Evolutionary conservation across 2,888 invertebrate genomes (phyloP).

Genomic region (Scaptomyza caliginosa): DNA sequence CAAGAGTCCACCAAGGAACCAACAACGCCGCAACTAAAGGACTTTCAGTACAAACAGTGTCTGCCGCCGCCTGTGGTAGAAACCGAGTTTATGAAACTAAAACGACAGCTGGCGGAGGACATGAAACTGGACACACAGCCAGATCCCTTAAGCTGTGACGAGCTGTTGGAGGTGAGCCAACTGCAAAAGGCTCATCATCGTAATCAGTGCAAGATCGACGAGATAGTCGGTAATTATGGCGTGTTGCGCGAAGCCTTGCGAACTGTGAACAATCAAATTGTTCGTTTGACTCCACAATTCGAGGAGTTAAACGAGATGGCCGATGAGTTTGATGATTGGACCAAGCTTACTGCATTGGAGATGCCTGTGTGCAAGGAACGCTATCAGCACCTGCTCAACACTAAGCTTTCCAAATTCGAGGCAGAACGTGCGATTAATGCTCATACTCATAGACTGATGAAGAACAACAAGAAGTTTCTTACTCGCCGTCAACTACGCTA

Average conservation of each 20-base stretch:
- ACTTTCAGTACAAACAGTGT: constrained; percentile 2
- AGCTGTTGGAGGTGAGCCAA: constrained; percentile 27
- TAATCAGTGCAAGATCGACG: constrained; percentile 46
- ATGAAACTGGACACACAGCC: background rate
- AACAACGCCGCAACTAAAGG: background rate
- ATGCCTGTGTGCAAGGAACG: constrained; percentile 33
- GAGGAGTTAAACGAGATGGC: background rate
- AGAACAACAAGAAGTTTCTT: constrained; percentile 1
- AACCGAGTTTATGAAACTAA: background rate
- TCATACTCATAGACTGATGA: constrained; percentile 3
- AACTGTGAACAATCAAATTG: constrained; percentile 1
- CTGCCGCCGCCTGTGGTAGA: background rate
- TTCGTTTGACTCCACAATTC: background rate
- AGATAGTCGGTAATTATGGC: constrained; percentile 37
- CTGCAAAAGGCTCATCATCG: constrained; percentile 42
- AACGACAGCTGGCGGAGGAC: background rate
- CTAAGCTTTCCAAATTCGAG: constrained; percentile 32
- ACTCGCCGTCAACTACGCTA: background rate
- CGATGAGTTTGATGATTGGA: constrained; percentile 17
- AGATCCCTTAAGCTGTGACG: constrained; percentile 26
- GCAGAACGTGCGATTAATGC: constrained; percentile 13
- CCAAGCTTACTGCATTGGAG: constrained; percentile 15
- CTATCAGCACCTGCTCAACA: constrained; percentile 4
- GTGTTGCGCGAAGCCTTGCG: constrained; percentile 20
- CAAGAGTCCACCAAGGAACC: background rate